These are phyloP conservation scores for Tachina fera DNA, from an alignment of 2,888 invertebrate genomes.

Conservation along the genomic window DNA sequence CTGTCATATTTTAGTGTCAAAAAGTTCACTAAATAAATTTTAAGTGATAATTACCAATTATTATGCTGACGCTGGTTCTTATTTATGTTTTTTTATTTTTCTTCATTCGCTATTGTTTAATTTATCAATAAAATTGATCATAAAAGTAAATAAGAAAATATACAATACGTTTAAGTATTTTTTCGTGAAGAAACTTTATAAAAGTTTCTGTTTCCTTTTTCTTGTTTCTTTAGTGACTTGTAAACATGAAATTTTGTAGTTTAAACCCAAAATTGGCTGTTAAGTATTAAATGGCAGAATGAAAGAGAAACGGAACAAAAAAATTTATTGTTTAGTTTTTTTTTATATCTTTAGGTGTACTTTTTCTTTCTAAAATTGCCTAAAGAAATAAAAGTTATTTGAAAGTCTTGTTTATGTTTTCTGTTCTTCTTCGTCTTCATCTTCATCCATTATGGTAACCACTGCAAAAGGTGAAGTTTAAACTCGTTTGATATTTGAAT, in stretches of 20 bases:
- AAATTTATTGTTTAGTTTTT: constrained; percentile 11
- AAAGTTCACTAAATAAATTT: constrained; percentile 59
- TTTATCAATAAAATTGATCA: constrained; percentile 31
- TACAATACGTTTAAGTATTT: neutral
- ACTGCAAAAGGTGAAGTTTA: constrained; percentile 31
- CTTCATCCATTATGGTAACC: neutral
- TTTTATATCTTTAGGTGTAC: constrained; percentile 33
- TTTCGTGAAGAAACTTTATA: neutral
- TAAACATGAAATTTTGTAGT: constrained; percentile 23
- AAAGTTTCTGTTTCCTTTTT: neutral
- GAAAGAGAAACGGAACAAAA: constrained; percentile 14
- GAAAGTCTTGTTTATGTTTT: neutral
- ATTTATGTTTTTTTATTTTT: neutral
- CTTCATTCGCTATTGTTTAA: neutral
- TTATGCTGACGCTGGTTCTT: neutral
- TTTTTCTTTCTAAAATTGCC: constrained; percentile 43
- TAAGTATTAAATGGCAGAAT: neutral
- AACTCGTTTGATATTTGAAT: constrained; percentile 1
- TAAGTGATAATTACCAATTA: constrained; percentile 59
- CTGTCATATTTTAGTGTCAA: constrained; percentile 7
- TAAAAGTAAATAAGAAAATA: constrained; percentile 33
- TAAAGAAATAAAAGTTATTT: neutral
- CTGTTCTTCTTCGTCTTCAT: neutral
- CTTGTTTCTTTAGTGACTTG: constrained; percentile 25
- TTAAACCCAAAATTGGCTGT: constrained; percentile 9